Evolutionary conservation across 2,888 invertebrate species (phyloP).

Genomic region (Drosophila greeni): DNA sequence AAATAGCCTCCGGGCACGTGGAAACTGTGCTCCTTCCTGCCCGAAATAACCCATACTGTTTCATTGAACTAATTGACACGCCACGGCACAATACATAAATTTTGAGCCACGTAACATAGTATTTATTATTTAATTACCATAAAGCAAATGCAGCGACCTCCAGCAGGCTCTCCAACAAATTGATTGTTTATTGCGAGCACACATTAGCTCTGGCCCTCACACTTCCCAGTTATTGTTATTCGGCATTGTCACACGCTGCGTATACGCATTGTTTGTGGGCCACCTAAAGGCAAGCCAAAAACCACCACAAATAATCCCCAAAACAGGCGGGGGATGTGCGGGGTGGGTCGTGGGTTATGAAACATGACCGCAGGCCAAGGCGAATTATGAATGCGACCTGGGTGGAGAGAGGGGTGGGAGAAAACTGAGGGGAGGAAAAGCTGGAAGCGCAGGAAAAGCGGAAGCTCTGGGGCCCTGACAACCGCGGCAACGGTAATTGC

Average conservation of each 20-base stretch:
- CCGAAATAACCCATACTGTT: conserved; percentile 31
- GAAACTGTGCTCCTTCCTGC: not conserved
- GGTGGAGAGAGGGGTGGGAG: not conserved
- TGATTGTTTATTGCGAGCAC: conserved; percentile 65
- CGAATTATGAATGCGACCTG: conserved; percentile 53
- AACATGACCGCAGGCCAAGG: conserved; percentile 61
- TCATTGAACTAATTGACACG: conserved; percentile 62
- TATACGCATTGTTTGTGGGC: conserved; percentile 35
- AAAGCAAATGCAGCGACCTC: conserved; percentile 44
- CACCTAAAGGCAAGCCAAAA: conserved; percentile 31
- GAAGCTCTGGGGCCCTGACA: conserved; percentile 54
- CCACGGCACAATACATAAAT: conserved; percentile 51
- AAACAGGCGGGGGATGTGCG: not conserved
- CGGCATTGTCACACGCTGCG: conserved; percentile 36
- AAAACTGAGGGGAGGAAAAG: not conserved
- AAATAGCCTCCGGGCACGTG: not conserved
- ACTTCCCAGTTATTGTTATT: conserved; percentile 38
- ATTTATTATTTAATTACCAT: conserved; percentile 70
- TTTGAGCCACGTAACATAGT: conserved; percentile 38
- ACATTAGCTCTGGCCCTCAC: conserved; percentile 49
- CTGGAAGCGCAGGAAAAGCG: conserved; percentile 7
- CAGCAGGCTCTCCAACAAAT: conserved; percentile 55
- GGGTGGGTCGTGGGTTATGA: conserved; percentile 51
- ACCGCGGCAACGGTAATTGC: conserved; percentile 67
- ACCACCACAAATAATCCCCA: conserved; percentile 36